Evolutionary conservation across 2,888 invertebrate genomes (phyloP), one percentile per base, ranked within the genome.

Genomic region (Protodeltote pygarga): DNA sequence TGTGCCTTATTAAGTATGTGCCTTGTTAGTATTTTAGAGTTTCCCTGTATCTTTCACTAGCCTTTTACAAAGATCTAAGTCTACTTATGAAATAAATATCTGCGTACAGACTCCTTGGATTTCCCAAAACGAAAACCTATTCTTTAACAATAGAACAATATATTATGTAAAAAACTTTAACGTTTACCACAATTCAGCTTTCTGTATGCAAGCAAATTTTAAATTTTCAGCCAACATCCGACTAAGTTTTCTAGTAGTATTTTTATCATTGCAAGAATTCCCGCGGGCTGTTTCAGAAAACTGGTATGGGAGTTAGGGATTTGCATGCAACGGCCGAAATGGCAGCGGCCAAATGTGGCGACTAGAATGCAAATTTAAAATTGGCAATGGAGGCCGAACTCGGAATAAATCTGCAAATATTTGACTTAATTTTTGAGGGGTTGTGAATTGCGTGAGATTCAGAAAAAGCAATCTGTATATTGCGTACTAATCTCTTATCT

Each of bases 271-370:
- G 24, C 17, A 20, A 15, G 8, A 8, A 24, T 11, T 15, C 54
- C 13, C 55, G 8, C 0, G 31, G 25, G 62, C 32, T 40, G 37
- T 9, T 41, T 47, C 21, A 14, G 33, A 11, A 38, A 58, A 47
- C 40, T 54, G 47, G 33, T 47, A 33, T 27, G 57, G 47, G 57
- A 55, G 3, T 41, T 41, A 20, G 47, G 54, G 62, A 61, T 40
- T 61, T 46, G 46, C 39, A 37, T 61, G 39, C 17, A 40, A 16
- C 6, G 11, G 9, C 32, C 35, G 24, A 27, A 32, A 46, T 33
- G 14, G 16, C 6, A 33, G 9, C 20, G 31, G 9, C 17, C 11
- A 49, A 13, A 20, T 5, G 8, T 28, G 9, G 21, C 5, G 8
- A 20, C 20, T 21, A 13, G n/a, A 15, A 17, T 2, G 13, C 10